phyloP scores from a whole-genome alignment of 2,888 invertebrate genomes.

The Ochropleura leucogaster region DNA sequence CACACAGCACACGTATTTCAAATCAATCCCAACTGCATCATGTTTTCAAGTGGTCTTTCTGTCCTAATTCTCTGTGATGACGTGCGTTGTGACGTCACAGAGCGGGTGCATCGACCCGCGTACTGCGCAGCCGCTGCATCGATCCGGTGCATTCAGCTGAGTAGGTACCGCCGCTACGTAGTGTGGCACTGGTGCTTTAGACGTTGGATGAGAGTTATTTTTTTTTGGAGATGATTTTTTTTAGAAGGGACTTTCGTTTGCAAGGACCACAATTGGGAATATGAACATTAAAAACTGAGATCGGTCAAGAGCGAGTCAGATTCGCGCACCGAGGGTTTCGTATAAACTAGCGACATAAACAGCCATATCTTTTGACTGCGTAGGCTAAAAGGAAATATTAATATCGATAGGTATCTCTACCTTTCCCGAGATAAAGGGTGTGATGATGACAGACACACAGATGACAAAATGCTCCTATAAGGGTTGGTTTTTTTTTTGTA shows the following conservation, averaged over 20 bases:
- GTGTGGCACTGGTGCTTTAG: not conserved
- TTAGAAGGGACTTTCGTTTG: not conserved
- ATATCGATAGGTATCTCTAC: too few relatives aligned
- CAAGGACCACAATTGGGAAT: too few relatives aligned
- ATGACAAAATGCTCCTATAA: too few relatives aligned
- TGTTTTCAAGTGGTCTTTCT: conserved; percentile 41
- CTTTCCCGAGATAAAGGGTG: too few relatives aligned
- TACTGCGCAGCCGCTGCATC: conserved; percentile 84
- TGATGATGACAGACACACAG: too few relatives aligned
- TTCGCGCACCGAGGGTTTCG: too few relatives aligned
- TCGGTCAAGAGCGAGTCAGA: too few relatives aligned
- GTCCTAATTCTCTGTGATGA: conserved; percentile 11
- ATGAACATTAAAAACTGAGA: not conserved
- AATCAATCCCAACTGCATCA: not conserved
- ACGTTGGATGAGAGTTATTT: not conserved
- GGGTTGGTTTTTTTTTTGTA: too few relatives aligned
- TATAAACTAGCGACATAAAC: too few relatives aligned
- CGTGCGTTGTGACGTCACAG: conserved; percentile 62
- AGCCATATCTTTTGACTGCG: too few relatives aligned
- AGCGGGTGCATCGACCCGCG: conserved; percentile 82
- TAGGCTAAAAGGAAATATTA: too few relatives aligned
- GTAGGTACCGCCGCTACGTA: conserved; percentile 11
- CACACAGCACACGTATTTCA: not conserved
- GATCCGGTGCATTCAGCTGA: conserved; percentile 77
- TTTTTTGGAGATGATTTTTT: not conserved